Percentiles rank a stretch among this genome's conserved stretches.
Conservation (phyloP, 2,888 invertebrate species). For the Exephanes ischioxanthus region DNA sequence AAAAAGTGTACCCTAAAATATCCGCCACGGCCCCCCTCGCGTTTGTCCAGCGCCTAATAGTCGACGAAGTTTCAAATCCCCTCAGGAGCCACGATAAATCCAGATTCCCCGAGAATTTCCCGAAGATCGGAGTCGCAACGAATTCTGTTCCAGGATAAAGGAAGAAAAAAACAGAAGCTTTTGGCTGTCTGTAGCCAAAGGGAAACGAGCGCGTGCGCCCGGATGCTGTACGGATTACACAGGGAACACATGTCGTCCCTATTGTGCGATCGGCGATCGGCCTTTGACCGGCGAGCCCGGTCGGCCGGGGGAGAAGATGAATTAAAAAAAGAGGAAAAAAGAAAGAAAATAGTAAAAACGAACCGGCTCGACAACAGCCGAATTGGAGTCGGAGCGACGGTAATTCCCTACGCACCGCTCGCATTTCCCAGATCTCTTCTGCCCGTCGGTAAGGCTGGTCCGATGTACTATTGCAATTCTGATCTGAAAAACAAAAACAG, state of each 20-base stretch:
- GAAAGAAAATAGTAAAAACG: not conserved
- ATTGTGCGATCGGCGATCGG: slow-evolving; percentile 69
- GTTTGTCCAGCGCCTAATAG: slow-evolving; percentile 6
- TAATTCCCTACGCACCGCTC: not conserved
- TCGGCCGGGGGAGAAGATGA: slow-evolving; percentile 20
- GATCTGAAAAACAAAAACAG: not conserved
- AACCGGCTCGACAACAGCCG: not conserved
- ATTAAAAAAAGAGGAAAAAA: slow-evolving; percentile 5
- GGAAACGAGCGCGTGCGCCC: slow-evolving; percentile 6
- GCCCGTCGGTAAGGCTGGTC: not conserved
- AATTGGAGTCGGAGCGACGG: not conserved
- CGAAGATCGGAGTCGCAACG: slow-evolving; percentile 20
- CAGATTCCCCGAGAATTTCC: slow-evolving; percentile 25
- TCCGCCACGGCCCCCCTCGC: not conserved
- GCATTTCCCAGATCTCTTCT: not conserved
- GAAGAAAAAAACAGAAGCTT: slow-evolving; percentile 4
- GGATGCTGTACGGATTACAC: slow-evolving; percentile 72
- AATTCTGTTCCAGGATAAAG: slow-evolving; percentile 8
- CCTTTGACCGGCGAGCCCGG: slow-evolving; percentile 57
- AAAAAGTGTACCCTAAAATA: not conserved
- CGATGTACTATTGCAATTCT: not conserved
- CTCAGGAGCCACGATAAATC: slow-evolving; percentile 43
- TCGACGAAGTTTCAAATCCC: slow-evolving; percentile 15
- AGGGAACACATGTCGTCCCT: slow-evolving; percentile 75
- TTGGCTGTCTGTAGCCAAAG: slow-evolving; percentile 26